These are phyloP conservation scores for Drosophila serrata DNA, from an alignment of 1,140 invertebrate species.

Conservation along the genomic window DNA sequence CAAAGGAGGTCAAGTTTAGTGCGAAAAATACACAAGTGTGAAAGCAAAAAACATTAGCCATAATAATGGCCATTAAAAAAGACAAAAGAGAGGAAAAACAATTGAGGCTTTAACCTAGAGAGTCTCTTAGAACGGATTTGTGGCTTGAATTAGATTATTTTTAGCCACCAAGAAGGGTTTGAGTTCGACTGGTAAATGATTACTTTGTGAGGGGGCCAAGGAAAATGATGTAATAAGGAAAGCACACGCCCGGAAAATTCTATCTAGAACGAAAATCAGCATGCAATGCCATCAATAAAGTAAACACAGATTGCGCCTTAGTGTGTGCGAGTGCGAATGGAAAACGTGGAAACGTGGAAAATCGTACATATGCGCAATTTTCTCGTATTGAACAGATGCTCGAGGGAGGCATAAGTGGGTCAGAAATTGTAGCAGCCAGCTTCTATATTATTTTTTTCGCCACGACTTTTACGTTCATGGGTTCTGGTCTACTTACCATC, in stretches of 20 bases:
- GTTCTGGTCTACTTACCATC: constrained; percentile 68
- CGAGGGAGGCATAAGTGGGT: constrained; percentile 60
- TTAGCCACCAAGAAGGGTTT: constrained; percentile 15
- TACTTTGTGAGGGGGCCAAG: constrained; percentile 7
- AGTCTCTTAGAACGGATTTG: not conserved
- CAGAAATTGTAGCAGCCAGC: constrained; percentile 32
- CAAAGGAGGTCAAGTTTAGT: constrained; percentile 68
- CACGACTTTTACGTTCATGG: constrained; percentile 10
- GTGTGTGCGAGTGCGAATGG: constrained; percentile 36
- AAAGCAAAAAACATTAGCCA: constrained; percentile 30
- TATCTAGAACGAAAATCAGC: constrained; percentile 55
- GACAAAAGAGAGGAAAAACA: constrained; percentile 35
- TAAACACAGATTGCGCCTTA: constrained; percentile 60
- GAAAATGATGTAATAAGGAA: constrained; percentile 75
- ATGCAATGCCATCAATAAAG: constrained; percentile 63
- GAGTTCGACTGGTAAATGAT: constrained; percentile 20
- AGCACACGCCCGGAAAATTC: constrained; percentile 43
- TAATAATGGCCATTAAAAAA: constrained; percentile 46
- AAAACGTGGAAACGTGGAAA: constrained; percentile 39
- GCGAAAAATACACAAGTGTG: constrained; percentile 23
- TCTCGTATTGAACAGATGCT: constrained; percentile 59
- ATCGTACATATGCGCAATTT: constrained; percentile 53
- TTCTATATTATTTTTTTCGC: constrained; percentile 17
- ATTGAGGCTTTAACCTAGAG: constrained; percentile 9
- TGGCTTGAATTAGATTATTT: not conserved